Base-by-base conservation (phyloP, 2,888 invertebrate species). In the Cheilosia urbana region DNA sequence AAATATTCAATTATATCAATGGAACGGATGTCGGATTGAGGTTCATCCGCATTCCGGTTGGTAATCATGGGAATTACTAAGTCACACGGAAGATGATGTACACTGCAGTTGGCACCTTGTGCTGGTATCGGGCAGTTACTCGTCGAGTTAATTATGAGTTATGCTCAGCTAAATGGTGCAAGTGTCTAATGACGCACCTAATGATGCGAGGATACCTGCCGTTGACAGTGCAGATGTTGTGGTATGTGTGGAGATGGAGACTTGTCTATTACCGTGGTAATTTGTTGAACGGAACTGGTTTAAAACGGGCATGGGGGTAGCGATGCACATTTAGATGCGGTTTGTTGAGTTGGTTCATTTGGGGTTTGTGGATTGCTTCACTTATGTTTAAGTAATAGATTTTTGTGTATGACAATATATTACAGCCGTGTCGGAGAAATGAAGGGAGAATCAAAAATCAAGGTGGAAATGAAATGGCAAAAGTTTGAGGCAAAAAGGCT, bases 41-140 rank as follows among this genome's bases (percentile, higher is more conserved):
- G 47, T 42, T 72, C 78, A 83, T 83, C 82, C 82, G 82, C 82
- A 83, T 83, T 83, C 82, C 78, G 72, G 72, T 57, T 60, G 58
- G 69, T 47, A 66, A 77, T 72, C 60, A 73, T 68, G 73, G 66
- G 66, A 73, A 72, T 79, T 30, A 53, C 65, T 55, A 13, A 73
- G 27, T 21, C 62, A 42, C 82, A 68, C 66, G 45, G 24, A 58
- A 68, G 57, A 51, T 73, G 77, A 72, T 69, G 73, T 72, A 82
- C 77, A 77, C 53, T 71, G 47, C 45, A 82, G 71, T 82, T 77
- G 72, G 72, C 82, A 83, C 78, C 82, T 78, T 66, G 69, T 62
- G 58, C 15, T 49, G 24, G 45, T 27, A 15, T 27, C 27, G 53
- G 47, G 13, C 21, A 57, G 51, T 58, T 68, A 68, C 62, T 62